Evolutionary conservation across 2,797 vertebrate species (phyloP), one percentile per base, ranked within the genome.

Genomic region (Monodelphis domestica): DNA sequence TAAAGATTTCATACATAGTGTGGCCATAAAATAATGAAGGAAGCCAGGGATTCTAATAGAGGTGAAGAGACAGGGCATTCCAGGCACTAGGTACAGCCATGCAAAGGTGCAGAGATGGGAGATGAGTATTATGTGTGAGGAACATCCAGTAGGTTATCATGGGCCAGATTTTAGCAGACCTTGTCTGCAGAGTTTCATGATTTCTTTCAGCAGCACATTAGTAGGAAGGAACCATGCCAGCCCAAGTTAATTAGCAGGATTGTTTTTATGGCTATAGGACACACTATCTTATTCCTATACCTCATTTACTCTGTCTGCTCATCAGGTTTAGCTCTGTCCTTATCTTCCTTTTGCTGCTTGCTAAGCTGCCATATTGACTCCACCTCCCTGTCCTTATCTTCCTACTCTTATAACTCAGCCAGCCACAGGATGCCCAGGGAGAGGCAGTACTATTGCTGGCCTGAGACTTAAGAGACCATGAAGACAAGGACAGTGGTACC

Each of bases 381-480:
- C n/a, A n/a, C n/a, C n/a, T n/a, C n/a, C n/a, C 6, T 70, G 63
- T 38, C 5, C 15, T 78, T 38, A 24, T 7, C n/a, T 78, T 45
- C 63, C 45, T 21, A 38, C 7, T 78, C 4, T 70, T 70, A 24
- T 38, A 78, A 78, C 4, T 9, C 45, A 7, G 45, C 21, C 63
- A 78, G 24, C 63, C 38, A 45, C 17, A 38, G 63, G n/a, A 78
- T 0, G 78, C 6, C 12, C 14, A 78, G 63, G 45, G n/a, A 70
- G 63, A 63, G n/a, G 38, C 38, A 45, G 3, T 78, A n/a, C 14
- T 63, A 59, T 63, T 91, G 57, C 53, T 91, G 56, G 91, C 28
- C 52, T 95, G 89, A n/a, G 89, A 45, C 56, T 92, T 52, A n/a
- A 90, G 55, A 89, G 91, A 89, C 59, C 63, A 15, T n/a, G 45